Percentiles rank a stretch among this genome's conserved stretches.
Conservation (phyloP, 2,797 vertebrate species). For the Chelonia mydas region DNA sequence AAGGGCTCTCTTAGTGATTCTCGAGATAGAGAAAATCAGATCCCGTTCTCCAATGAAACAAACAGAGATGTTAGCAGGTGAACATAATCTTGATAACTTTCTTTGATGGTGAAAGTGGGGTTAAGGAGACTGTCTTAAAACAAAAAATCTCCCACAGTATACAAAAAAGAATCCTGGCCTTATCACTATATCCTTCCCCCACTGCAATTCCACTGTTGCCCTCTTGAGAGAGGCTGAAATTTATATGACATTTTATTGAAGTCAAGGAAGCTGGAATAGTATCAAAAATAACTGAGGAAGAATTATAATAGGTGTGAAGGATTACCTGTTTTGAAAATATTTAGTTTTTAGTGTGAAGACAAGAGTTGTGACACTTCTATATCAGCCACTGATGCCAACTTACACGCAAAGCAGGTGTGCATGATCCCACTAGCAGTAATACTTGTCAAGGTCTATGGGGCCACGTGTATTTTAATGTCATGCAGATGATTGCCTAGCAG, state of each 20-base stretch:
- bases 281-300: not conserved
- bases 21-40: not conserved
- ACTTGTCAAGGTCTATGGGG: not conserved
- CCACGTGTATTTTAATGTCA: not conserved
- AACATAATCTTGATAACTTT: not conserved
- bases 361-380: not conserved
- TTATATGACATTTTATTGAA: fast-evolving
- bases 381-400: not conserved
- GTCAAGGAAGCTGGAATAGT: not conserved
- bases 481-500: not conserved
- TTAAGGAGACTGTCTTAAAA: not conserved
- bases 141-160: not conserved
- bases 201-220: not conserved
- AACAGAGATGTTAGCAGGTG: not conserved
- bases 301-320: not conserved
- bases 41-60: not conserved
- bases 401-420: not conserved
- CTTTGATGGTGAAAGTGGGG: not conserved
- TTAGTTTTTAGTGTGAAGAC: not conserved
- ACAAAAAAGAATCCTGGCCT: not conserved
- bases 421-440: not conserved
- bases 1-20: not conserved
- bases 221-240: not conserved
- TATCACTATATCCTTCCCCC: not conserved
- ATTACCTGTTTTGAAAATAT: not conserved